phyloP scores from a whole-genome alignment of 2,113 vertebrate genomes.

The Centrocercus urophasianus region DNA sequence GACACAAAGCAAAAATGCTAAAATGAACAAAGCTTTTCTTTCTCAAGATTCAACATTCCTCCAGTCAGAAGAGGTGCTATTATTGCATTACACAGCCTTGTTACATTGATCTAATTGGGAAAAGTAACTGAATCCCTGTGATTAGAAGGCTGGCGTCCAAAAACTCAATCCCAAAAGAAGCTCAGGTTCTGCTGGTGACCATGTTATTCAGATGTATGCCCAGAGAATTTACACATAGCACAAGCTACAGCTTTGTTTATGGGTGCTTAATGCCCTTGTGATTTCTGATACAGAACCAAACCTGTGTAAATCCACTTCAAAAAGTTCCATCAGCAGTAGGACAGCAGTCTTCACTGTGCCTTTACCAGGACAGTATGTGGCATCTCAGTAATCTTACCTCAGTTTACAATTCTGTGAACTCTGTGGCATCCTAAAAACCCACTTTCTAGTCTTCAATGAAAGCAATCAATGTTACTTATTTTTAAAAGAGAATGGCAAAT shows the following conservation, averaged over 20 bases:
- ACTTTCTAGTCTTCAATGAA: neutral
- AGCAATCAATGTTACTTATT: neutral
- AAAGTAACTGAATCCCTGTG: neutral
- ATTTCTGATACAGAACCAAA: neutral
- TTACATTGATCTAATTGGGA: neutral
- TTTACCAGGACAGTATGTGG: neutral
- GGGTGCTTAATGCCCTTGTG: neutral
- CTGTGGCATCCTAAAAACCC: neutral
- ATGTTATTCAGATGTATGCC: neutral
- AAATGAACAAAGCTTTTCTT: neutral
- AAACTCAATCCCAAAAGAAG: neutral
- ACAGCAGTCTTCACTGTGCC: neutral
- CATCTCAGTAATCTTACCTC: neutral
- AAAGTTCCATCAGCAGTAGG: neutral
- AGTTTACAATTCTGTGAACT: neutral
- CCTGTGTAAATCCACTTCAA: neutral
- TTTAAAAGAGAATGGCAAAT: neutral
- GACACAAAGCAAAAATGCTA: neutral
- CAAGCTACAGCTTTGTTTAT: neutral
- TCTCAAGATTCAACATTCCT: neutral
- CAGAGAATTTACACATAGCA: neutral
- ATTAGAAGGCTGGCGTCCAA: neutral
- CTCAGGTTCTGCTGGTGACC: neutral
- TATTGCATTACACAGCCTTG: neutral
- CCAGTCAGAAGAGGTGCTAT: neutral